A percentile compares a stretch with the other conserved stretches of the same genome.
Conservation (phyloP, 2,888 invertebrate species). For the Ernsta delagoae region DNA sequence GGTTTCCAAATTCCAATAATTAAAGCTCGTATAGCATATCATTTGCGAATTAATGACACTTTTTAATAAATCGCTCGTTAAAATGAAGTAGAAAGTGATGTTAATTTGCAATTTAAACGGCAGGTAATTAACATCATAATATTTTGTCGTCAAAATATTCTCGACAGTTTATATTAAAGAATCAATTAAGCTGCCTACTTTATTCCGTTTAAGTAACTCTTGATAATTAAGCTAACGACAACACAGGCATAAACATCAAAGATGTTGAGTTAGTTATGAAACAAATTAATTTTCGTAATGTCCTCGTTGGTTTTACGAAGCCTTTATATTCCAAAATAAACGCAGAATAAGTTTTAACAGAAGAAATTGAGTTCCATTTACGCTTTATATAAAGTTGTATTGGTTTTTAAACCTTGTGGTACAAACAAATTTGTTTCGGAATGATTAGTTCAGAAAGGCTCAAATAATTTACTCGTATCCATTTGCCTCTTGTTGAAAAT, state of each 20-base stretch:
- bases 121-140: slow-evolving; percentile 26
- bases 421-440: slow-evolving; percentile 1
- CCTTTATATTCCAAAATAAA: background rate
- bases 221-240: slow-evolving; percentile 15
- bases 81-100: slow-evolving; percentile 24
- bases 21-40: slow-evolving; percentile 2
- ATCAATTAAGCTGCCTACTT: slow-evolving; percentile 16
- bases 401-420: background rate
- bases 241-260: slow-evolving; percentile 15
- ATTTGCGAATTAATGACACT: slow-evolving; percentile 20
- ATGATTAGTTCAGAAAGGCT: background rate
- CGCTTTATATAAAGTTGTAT: background rate
- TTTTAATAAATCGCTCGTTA: slow-evolving; percentile 4
- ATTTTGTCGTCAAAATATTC: slow-evolving; percentile 17
- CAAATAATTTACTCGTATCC: background rate
- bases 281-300: slow-evolving; percentile 16
- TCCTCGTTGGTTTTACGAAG: background rate
- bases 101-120: slow-evolving; percentile 25
- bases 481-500: no score
- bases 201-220: slow-evolving; percentile 8
- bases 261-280: slow-evolving; percentile 10
- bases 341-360: background rate
- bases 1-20: slow-evolving; percentile 8
- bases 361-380: slow-evolving; percentile 6
- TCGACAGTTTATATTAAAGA: slow-evolving; percentile 22